Percentiles rank a stretch among this genome's conserved stretches.
These are phyloP conservation scores for Parotocinclus haroldoi DNA, from an alignment of 2,797 vertebrate species.

Conservation along the genomic window DNA sequence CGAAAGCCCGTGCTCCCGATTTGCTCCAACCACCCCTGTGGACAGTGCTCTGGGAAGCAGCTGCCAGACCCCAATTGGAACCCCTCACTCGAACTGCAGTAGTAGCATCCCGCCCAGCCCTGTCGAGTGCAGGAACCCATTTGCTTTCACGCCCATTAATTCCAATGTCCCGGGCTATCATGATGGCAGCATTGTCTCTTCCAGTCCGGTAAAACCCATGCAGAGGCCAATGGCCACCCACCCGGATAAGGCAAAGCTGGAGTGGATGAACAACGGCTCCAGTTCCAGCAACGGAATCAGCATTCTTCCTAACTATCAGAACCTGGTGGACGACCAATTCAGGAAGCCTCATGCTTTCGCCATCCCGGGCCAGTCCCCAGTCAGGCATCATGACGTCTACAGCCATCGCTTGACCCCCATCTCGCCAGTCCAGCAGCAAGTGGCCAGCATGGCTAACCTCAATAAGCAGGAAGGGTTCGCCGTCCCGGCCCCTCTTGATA, in stretches of 20 bases:
- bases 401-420: constrained; percentile 90
- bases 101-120: constrained; percentile 93
- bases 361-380: constrained; percentile 83
- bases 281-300: constrained; percentile 75
- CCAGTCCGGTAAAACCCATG: constrained; percentile 97
- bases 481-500: constrained; percentile 94
- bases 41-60: constrained; percentile 92
- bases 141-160: constrained; percentile 97
- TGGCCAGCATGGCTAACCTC: constrained; percentile 68
- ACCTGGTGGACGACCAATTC: constrained; percentile 92
- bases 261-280: constrained; percentile 96
- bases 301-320: constrained; percentile 90
- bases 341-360: constrained; percentile 97
- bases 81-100: constrained; percentile 95
- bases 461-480: constrained; percentile 93
- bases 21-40: constrained; percentile 88
- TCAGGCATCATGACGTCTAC: constrained; percentile 82
- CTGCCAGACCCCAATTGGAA: constrained; percentile 89
- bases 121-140: constrained; percentile 95
- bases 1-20: constrained; percentile 88
- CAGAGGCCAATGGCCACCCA: constrained; percentile 97
- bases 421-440: constrained; percentile 90
- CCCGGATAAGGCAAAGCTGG: constrained; percentile 92
- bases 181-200: constrained; percentile 86
- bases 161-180: constrained; percentile 88